A percentile compares a stretch with the other conserved stretches of the same genome.
phyloP scores from a whole-genome alignment of 2,797 vertebrate species.

The Phrynocephalus vlangalii region DNA sequence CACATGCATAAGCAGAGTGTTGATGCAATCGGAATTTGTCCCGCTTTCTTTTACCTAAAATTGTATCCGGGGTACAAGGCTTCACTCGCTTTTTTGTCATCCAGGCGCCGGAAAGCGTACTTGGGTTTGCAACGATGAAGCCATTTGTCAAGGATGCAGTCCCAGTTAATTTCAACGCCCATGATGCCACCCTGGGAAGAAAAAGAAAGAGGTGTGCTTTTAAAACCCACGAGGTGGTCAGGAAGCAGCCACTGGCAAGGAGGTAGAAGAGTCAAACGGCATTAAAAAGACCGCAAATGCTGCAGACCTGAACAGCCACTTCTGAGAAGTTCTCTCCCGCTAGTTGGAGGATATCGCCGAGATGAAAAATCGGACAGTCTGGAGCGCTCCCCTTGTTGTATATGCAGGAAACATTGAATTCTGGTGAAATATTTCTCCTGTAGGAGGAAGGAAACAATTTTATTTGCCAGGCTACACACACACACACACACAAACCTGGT shows the following conservation, averaged over 20 bases:
- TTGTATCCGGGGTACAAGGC: constrained; percentile 86
- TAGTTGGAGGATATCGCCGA: constrained; percentile 84
- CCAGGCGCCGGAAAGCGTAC: constrained; percentile 86
- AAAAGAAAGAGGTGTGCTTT: background rate
- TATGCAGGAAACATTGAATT: constrained; percentile 79
- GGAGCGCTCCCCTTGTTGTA: constrained; percentile 76
- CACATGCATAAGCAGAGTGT: background rate
- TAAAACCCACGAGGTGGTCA: background rate
- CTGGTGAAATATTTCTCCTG: constrained; percentile 86
- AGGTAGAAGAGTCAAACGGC: background rate
- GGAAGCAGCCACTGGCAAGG: background rate
- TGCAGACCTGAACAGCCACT: constrained; percentile 84
- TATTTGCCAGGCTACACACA: constrained; percentile 27
- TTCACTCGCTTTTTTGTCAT: constrained; percentile 83
- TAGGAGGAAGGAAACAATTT: constrained; percentile 3
- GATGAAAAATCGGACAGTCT: constrained; percentile 87
- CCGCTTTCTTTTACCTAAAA: constrained; percentile 81
- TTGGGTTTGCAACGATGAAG: constrained; percentile 78
- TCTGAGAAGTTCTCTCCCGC: constrained; percentile 85
- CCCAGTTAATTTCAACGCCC: constrained; percentile 89
- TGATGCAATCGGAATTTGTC: accelerated
- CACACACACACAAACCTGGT: background rate
- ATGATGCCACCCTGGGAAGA: constrained; percentile 87
- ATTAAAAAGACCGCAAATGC: background rate
- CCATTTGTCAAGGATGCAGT: constrained; percentile 86